phyloP scores from a whole-genome alignment of 2,888 invertebrate species.

The Drosophila mettleri region DNA sequence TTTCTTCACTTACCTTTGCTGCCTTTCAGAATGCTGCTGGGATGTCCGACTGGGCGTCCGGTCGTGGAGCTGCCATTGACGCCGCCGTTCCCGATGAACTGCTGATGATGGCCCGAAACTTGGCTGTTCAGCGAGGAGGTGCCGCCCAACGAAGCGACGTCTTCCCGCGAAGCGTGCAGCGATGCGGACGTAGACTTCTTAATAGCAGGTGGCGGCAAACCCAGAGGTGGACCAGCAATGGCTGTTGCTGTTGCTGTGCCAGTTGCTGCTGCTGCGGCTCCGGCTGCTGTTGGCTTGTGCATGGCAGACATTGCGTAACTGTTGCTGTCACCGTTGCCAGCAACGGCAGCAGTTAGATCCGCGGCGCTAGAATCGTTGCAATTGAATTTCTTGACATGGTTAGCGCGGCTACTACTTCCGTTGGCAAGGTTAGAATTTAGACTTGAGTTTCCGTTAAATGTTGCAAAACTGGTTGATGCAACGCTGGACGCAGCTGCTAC shows the following conservation, averaged over 20 bases:
- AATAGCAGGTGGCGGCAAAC: slow-evolving; percentile 57
- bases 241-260: slow-evolving; percentile 2
- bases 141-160: slow-evolving; percentile 82
- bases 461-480: slow-evolving; percentile 75
- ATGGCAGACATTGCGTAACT: slow-evolving; percentile 45
- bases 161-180: slow-evolving; percentile 81
- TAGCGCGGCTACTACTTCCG: slow-evolving; percentile 57
- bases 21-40: slow-evolving; percentile 77
- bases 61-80: slow-evolving; percentile 20
- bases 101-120: slow-evolving; percentile 65
- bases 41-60: slow-evolving; percentile 50
- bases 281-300: slow-evolving; percentile 31
- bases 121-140: slow-evolving; percentile 83
- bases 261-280: background rate
- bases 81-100: slow-evolving; percentile 49
- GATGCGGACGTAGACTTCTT: slow-evolving; percentile 61
- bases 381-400: slow-evolving; percentile 67
- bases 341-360: slow-evolving; percentile 38
- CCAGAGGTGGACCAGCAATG: slow-evolving; percentile 50
- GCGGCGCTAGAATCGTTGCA: slow-evolving; percentile 54
- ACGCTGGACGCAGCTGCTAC: slow-evolving; percentile 33
- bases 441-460: slow-evolving; percentile 84
- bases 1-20: slow-evolving; percentile 76
- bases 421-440: slow-evolving; percentile 80
- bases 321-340: slow-evolving; percentile 37